phyloP scores from a whole-genome alignment of 2,888 invertebrate species.

The Cheilosia grossa region DNA sequence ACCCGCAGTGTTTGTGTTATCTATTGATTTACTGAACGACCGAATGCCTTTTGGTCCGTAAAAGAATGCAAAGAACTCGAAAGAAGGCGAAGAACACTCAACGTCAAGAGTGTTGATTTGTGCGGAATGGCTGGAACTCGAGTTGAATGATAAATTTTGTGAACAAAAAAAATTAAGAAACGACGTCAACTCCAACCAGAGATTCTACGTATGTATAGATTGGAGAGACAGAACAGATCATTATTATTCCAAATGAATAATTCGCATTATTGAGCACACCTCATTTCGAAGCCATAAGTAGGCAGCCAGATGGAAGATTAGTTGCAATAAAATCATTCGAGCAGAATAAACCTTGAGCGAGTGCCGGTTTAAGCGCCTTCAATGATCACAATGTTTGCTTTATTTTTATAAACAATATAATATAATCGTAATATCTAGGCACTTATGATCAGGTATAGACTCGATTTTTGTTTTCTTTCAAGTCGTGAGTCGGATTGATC shows the following conservation, averaged over 20 bases:
- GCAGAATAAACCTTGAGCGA: neutral
- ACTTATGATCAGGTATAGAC: neutral
- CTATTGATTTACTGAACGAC: slow-evolving; percentile 19
- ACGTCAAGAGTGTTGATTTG: slow-evolving; percentile 10
- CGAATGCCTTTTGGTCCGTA: slow-evolving; percentile 1
- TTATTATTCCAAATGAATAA: slow-evolving; percentile 54
- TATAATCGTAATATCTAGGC: neutral
- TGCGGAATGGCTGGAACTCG: slow-evolving; percentile 7
- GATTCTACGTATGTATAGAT: neutral
- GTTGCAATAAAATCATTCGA: slow-evolving; percentile 19
- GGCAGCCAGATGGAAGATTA: slow-evolving; percentile 41
- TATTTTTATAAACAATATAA: neutral
- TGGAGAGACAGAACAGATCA: slow-evolving; percentile 3
- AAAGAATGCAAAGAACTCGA: neutral
- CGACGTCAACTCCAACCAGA: slow-evolving; percentile 21
- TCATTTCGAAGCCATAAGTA: slow-evolving; percentile 41
- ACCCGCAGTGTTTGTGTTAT: neutral
- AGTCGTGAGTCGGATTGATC: no score
- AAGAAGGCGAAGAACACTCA: neutral
- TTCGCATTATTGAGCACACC: slow-evolving; percentile 64
- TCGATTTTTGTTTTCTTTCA: neutral
- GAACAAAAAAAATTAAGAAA: slow-evolving; percentile 19
- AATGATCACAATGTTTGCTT: neutral
- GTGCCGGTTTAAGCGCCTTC: neutral
- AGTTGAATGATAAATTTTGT: slow-evolving; percentile 17